Base-by-base conservation (phyloP, 2,888 invertebrate genomes). In the Chrysina gloriosa region DNA sequence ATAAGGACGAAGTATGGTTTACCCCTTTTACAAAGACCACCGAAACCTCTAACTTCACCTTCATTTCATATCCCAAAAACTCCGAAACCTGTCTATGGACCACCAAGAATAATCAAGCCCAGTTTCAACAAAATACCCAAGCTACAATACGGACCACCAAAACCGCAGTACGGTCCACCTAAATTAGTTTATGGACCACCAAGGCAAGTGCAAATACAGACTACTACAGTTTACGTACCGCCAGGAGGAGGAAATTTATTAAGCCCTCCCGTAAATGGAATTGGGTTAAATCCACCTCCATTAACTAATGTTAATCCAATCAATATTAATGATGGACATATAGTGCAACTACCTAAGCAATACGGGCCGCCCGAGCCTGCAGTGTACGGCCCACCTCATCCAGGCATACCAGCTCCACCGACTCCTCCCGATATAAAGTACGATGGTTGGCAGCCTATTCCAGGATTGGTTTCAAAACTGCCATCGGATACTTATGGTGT, bases 401-500 rank as follows among this genome's bases (percentile, higher is more conserved):
- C 89, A 1, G 91, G 91, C 23, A 88, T 88, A 1, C 90, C 90
- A 39, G 91, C 91, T 0, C 92, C 92, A 0, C 92, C 92, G 0
- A 92, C 91, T 0, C 91, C 91, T 3, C 89, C 92, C 3, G 88
- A 90, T 78, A 89, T 93, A 29, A 85, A 91, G 61, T 94, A 94
- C 77, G 94, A 94, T 74, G 94, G 94, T 23, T 94, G 94, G 94
- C 92, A 90, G 78, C 94, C 94, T 16, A 94, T 94, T 69, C 90
- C 93, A 5, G 92, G 93, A 0, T 87, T 91, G 0, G 80, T 83
- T 74, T 79, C 83, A 9, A 78, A 77, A 70, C 80, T 79, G 54
- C 81, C 80, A 50, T 72, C 78, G 7, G 72, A 77, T 58, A 70
- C 73, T 39, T 80, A 83, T 63, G 81, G 78, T 19, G 77, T 75